These are phyloP conservation scores for Forbesichthys papilliferus DNA, from an alignment of 2,113 vertebrate species.

Conservation along the genomic window DNA sequence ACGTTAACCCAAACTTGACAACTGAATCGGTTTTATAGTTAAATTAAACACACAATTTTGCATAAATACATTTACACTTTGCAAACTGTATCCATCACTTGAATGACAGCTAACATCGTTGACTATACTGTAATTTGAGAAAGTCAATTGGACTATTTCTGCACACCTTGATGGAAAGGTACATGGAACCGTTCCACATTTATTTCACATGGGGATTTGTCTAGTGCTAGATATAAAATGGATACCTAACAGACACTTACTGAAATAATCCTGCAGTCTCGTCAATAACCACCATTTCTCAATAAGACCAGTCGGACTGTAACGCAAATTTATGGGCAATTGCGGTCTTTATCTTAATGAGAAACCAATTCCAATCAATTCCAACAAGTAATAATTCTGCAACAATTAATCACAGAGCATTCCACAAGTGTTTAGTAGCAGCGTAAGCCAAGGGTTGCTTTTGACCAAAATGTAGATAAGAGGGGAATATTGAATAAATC, in stretches of 20 bases:
- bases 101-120: conserved; percentile 7
- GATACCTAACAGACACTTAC: conserved; percentile 38
- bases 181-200: conserved; percentile 14
- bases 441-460: no score
- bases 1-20: neutral
- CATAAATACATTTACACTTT: no score
- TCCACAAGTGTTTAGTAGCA: no score
- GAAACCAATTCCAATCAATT: no score
- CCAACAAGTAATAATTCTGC: no score
- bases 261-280: conserved; percentile 41
- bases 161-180: conserved; percentile 1
- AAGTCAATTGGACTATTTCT: conserved; percentile 2
- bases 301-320: conserved; percentile 1
- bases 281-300: conserved; percentile 55
- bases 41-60: neutral
- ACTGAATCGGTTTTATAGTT: no score
- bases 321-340: no score
- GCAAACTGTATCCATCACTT: no score
- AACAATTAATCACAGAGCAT: no score
- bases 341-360: no score
- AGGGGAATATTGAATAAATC: no score
- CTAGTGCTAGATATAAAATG: conserved; percentile 20
- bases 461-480: no score
- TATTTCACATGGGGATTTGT: conserved; percentile 12
- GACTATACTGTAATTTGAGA: conserved; percentile 19